Evolutionary conservation across 2,797 vertebrate genomes (phyloP), one percentile per base, ranked within the genome.

Genomic region (Diplodus sargus): DNA sequence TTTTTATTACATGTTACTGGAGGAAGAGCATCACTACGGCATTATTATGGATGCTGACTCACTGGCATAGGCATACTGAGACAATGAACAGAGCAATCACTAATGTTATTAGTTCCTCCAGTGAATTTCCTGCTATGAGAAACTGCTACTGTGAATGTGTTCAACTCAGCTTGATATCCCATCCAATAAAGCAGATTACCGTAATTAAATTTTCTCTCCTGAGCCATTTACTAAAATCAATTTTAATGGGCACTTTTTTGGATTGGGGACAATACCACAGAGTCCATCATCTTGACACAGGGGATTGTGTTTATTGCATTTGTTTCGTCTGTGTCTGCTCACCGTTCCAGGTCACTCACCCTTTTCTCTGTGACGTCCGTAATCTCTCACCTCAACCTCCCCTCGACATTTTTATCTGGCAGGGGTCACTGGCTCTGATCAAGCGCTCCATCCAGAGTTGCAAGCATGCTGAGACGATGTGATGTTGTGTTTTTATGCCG

Each of bases 381-480:
- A 87, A 88, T 87, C 88, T 59, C 52, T 87, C 71, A 88, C 74
- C 59, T 76, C 28, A 20, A 78, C 42, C 59, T 88, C 68, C 77
- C 66, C 79, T 81, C 17, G 1, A 71, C 78, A 47, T 47, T 48
- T 60, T 70, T 25, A 81, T 66, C 78, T 60, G 62, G 25, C 12
- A 20, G 72, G 7, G 60, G 61, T 76, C 72, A 73, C 0, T 11
- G 1, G 15, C 56, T 58, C 30, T 63, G 34, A 65, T 70, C 51
- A 73, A 60, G 20, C 0, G 2, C 25, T 70, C 42, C 7, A 52
- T 62, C 61, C 52, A 25, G 64, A 7, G 48, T 42, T 42, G 39
- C 57, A 45, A 78, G 52, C 66, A 25, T 75, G 74, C 81, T 64
- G 22, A 60, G 70, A 59, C 57, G 20, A 76, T 58, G 15, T 48